Conservation (phyloP, 2,797 vertebrate species). For the Sylvia borin region DNA sequence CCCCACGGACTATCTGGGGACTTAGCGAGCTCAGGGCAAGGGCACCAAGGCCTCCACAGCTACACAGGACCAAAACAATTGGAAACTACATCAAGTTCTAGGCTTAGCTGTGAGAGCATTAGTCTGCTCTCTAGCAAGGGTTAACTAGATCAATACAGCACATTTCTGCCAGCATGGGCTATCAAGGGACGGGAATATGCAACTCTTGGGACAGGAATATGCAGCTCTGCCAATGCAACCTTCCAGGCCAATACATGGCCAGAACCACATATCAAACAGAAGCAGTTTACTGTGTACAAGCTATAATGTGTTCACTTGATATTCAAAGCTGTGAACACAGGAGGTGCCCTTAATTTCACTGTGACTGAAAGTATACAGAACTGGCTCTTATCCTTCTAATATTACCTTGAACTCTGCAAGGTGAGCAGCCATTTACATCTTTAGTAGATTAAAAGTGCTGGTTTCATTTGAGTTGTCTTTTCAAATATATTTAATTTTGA, state of each 20-base stretch:
- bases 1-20: not conserved
- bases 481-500: conserved; percentile 40
- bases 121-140: not conserved
- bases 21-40: not conserved
- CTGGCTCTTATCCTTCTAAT: not conserved
- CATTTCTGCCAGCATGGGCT: not conserved
- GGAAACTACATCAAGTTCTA: not conserved
- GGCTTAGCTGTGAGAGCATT: not conserved
- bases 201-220: not conserved
- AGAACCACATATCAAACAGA: not conserved
- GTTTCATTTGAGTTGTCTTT: conserved; percentile 5
- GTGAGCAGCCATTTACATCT: not conserved
- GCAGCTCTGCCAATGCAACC: not conserved
- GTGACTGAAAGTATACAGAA: not conserved
- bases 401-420: conserved; percentile 30
- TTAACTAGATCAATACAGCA: not conserved
- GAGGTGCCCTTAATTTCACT: not conserved
- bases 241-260: not conserved
- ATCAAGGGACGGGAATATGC: not conserved
- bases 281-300: not conserved
- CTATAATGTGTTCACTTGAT: not conserved
- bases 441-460: conserved; percentile 5
- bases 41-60: not conserved
- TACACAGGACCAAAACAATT: not conserved
- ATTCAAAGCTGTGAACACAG: not conserved